Conservation (phyloP, 2,888 invertebrate genomes). For the Cremastinae sp. region DNA sequence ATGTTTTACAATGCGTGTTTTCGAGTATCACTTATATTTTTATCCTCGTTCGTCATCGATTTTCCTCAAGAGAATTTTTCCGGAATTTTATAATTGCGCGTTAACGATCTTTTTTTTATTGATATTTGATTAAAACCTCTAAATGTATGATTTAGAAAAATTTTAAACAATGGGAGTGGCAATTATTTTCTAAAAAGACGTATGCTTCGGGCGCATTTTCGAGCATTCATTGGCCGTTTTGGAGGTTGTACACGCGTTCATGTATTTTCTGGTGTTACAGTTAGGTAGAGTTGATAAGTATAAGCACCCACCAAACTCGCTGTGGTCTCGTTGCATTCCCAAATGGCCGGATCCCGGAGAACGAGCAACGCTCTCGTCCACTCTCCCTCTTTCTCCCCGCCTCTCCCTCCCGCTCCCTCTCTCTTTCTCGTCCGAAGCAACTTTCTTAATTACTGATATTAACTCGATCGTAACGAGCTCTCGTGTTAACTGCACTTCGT, state of each 20-base stretch:
- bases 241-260: not conserved
- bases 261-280: not conserved
- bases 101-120: not conserved
- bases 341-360: slow-evolving; percentile 68
- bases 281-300: slow-evolving; percentile 13
- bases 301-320: slow-evolving; percentile 34
- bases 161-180: too few species aligned
- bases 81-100: too few species aligned
- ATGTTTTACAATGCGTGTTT: too few species aligned
- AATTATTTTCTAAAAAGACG: not conserved
- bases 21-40: not conserved
- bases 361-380: slow-evolving; percentile 7
- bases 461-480: slow-evolving; percentile 77
- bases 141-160: too few species aligned
- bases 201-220: not conserved
- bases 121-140: too few species aligned
- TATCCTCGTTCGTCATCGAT: slow-evolving; percentile 8
- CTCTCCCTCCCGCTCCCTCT: slow-evolving; percentile 11
- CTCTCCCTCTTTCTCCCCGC: not conserved
- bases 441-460: slow-evolving; percentile 79
- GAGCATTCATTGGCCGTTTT: not conserved
- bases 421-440: slow-evolving; percentile 65
- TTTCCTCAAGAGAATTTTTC: not conserved
- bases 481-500: slow-evolving; percentile 23
- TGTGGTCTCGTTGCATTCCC: slow-evolving; percentile 67